Conservation (phyloP, 2,797 vertebrate genomes). For the Aeoliscus strigatus region DNA sequence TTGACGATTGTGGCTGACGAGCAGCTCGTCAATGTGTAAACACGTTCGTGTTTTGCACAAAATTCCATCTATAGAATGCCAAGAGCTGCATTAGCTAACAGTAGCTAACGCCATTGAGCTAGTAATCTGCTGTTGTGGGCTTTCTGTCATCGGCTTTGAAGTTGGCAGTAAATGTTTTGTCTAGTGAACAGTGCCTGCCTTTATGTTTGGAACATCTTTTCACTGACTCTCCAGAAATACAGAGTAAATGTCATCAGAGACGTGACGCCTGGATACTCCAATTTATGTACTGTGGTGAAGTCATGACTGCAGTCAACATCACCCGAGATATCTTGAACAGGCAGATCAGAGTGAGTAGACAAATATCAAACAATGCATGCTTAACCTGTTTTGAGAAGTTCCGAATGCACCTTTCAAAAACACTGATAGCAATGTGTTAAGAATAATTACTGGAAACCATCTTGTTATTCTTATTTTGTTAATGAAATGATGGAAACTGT, state of each 20-base stretch:
- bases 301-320: conserved; percentile 92
- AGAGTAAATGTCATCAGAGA: conserved; percentile 58
- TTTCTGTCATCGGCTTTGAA: too few relatives aligned
- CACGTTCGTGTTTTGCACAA: background rate
- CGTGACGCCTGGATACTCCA: conserved; percentile 51
- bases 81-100: conserved; percentile 22
- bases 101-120: conserved; percentile 30
- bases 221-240: conserved; percentile 25
- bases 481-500: conserved; percentile 6
- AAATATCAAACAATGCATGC: background rate
- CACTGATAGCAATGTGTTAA: too few relatives aligned
- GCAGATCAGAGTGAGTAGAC: conserved; percentile 76
- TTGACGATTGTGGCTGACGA: background rate
- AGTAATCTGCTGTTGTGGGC: conserved; percentile 15
- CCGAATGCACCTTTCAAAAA: too few relatives aligned
- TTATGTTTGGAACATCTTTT: conserved; percentile 1
- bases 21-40: background rate
- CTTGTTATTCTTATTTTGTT: background rate
- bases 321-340: conserved; percentile 88
- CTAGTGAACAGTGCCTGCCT: background rate
- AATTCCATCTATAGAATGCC: background rate
- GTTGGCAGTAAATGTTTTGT: background rate
- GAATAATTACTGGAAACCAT: background rate
- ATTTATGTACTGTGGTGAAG: conserved; percentile 63
- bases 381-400: too few relatives aligned